phyloP scores from a whole-genome alignment of 2,797 vertebrate genomes.

The Typhlichthys subterraneus region DNA sequence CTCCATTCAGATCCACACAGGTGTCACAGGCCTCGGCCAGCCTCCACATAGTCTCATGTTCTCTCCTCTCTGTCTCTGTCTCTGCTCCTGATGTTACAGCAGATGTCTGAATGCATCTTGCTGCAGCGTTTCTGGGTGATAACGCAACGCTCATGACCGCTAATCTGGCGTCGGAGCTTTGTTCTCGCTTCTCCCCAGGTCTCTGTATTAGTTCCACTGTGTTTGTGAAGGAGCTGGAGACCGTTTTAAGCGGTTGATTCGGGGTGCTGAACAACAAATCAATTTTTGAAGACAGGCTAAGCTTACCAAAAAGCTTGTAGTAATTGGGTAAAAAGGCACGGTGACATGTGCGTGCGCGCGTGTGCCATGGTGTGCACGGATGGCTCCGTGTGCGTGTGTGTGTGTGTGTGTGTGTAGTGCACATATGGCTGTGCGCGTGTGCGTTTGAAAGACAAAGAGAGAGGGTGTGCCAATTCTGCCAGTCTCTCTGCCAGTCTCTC shows the following conservation, averaged over 20 bases:
- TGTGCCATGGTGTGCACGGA: conserved; percentile 1
- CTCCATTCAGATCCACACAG: conserved; percentile 58
- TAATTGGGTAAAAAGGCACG: conserved; percentile 40
- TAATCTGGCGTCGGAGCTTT: conserved; percentile 24
- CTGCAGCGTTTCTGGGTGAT: neutral
- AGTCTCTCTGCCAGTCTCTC: neutral
- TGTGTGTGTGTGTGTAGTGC: conserved; percentile 1
- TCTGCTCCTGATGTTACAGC: neutral
- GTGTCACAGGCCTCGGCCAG: conserved; percentile 7
- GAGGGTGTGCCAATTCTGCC: conserved; percentile 24
- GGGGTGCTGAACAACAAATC: conserved; percentile 20
- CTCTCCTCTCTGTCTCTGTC: conserved; percentile 8
- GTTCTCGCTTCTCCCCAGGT: neutral
- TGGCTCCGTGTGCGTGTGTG: conserved; percentile 4
- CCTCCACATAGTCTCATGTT: conserved; percentile 12
- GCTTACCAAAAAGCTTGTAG: conserved; percentile 33
- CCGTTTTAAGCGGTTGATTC: conserved; percentile 34
- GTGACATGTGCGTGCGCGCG: conserved; percentile 7
- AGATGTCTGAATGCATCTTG: conserved; percentile 6
- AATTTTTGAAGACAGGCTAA: conserved; percentile 40
- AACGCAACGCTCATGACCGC: neutral
- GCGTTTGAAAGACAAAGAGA: conserved; percentile 7
- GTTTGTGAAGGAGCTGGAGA: conserved; percentile 4
- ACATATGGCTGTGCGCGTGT: neutral
- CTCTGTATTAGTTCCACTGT: conserved; percentile 2